phyloP scores from a whole-genome alignment of 2,113 vertebrate genomes.

The Tyrannus savana region DNA sequence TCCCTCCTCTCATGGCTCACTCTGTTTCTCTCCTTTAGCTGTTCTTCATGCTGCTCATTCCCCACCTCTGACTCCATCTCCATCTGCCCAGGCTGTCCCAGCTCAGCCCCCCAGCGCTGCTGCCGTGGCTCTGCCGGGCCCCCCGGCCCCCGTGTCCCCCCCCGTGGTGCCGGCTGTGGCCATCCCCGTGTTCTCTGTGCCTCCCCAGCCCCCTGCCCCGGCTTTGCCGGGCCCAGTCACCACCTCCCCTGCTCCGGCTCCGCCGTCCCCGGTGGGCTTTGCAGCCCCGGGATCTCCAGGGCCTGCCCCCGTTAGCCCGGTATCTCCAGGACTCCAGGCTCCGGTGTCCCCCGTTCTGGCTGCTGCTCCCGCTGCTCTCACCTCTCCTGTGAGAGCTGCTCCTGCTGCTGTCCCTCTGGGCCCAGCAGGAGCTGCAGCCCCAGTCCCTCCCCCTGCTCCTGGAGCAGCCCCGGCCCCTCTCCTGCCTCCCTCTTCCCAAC shows the following conservation, averaged over 20 bases:
- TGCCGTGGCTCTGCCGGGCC: neutral
- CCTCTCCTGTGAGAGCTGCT: conserved; percentile 33
- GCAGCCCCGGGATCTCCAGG: conserved; percentile 3
- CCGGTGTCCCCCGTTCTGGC: neutral
- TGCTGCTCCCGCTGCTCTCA: neutral
- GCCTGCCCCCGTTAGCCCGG: neutral
- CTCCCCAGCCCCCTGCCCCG: neutral
- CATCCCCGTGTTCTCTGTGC: neutral
- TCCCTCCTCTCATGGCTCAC: conserved; percentile 26
- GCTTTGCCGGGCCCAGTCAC: neutral
- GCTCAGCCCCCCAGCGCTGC: neutral
- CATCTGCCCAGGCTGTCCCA: neutral
- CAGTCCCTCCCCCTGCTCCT: neutral
- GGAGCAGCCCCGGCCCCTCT: neutral
- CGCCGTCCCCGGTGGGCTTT: neutral
- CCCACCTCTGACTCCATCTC: conserved; percentile 71
- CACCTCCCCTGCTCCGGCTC: neutral
- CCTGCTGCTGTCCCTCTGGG: conserved; percentile 12
- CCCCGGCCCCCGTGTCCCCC: neutral
- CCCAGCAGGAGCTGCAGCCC: neutral
- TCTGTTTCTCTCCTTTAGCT: conserved; percentile 77
- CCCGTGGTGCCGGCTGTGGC: neutral
- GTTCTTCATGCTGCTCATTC: conserved; percentile 73
- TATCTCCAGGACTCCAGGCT: neutral
- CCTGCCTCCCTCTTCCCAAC: neutral